Percentiles rank a stretch among this genome's conserved stretches.
Conservation (phyloP, 1,140 invertebrate species). For the Trichogramma pretiosum region DNA sequence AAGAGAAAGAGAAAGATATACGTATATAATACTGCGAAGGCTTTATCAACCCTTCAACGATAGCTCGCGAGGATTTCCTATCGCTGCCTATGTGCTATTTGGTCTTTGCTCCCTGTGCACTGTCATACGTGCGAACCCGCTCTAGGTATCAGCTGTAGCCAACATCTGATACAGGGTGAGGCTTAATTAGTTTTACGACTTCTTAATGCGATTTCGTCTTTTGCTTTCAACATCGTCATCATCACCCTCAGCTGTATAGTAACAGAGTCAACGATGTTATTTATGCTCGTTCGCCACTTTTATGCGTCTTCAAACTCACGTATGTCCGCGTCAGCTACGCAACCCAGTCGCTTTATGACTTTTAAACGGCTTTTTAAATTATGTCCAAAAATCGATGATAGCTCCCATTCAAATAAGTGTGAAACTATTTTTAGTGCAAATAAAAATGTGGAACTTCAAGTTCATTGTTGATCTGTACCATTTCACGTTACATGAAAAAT, state of each 20-base stretch:
- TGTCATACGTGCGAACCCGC: neutral
- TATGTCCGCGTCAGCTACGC: neutral
- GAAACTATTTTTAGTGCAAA: no score
- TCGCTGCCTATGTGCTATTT: conserved; percentile 15
- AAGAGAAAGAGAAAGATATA: neutral
- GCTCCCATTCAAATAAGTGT: no score
- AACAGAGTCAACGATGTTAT: no score
- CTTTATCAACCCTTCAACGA: conserved; percentile 38
- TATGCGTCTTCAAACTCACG: neutral
- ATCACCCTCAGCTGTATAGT: no score
- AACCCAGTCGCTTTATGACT: neutral
- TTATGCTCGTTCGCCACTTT: conserved; percentile 18
- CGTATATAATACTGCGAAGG: conserved; percentile 28
- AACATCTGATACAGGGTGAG: neutral
- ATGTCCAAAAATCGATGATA: conserved; percentile 3
- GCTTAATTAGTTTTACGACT: conserved; percentile 19
- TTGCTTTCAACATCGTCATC: no score
- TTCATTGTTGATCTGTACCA: no score
- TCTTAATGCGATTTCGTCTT: conserved; percentile 12
- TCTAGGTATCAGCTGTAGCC: neutral
- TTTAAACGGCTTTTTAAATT: conserved; percentile 11
- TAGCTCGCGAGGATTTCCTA: conserved; percentile 29
- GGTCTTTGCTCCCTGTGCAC: neutral
- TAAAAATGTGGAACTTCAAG: no score
- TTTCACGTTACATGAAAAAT: no score